phyloP scores from a whole-genome alignment of 2,888 invertebrate species.

The Cerceris ruficornis region DNA sequence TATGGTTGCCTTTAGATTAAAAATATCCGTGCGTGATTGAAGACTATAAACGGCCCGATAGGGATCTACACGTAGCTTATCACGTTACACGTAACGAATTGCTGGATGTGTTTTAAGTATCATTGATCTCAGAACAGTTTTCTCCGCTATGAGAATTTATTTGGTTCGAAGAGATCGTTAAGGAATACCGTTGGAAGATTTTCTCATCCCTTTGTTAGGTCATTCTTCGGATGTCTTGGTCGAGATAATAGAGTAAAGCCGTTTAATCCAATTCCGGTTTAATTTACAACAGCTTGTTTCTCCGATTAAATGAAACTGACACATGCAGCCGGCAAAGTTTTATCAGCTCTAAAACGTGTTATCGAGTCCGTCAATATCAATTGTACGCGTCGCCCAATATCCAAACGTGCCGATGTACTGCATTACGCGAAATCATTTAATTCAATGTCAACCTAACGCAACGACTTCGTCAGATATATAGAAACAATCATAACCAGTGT shows the following conservation, averaged over 20 bases:
- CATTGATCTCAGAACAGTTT: background rate
- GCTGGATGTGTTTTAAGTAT: no score
- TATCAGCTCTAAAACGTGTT: background rate
- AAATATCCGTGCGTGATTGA: no score
- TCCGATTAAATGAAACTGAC: slow-evolving; percentile 43
- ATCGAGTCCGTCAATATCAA: background rate
- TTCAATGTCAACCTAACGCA: background rate
- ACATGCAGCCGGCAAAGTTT: slow-evolving; percentile 25
- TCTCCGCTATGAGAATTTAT: background rate
- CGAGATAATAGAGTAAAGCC: slow-evolving; percentile 19
- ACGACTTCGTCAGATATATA: slow-evolving; percentile 1
- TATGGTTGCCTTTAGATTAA: no score
- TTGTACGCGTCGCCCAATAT: background rate
- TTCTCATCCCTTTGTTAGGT: slow-evolving; percentile 18
- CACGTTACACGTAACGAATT: no score
- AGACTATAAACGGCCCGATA: no score
- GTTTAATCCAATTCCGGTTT: slow-evolving; percentile 56
- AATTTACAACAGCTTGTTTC: slow-evolving; percentile 53
- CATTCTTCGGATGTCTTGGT: slow-evolving; percentile 27
- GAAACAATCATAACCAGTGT: background rate
- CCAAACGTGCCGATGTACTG: background rate
- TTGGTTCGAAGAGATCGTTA: background rate
- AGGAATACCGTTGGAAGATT: slow-evolving; percentile 7
- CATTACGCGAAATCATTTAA: background rate
- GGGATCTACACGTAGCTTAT: no score